Evolutionary conservation across 1,140 invertebrate species (phyloP).

Genomic region (Drosophila nannoptera): DNA sequence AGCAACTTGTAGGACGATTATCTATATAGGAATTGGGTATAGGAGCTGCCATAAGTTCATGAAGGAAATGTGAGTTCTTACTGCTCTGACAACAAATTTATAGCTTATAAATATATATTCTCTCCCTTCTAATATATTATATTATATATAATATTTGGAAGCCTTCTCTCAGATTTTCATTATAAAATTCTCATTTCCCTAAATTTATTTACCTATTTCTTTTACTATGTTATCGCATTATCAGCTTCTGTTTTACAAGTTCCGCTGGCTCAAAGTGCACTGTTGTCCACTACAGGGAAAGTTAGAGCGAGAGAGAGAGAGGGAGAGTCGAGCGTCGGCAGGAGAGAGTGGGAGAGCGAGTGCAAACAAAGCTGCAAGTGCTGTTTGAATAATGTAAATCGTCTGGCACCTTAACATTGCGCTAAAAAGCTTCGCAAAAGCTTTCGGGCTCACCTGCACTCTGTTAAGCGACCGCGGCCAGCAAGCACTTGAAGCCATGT

Average conservation of each 20-base stretch:
- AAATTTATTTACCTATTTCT: not conserved
- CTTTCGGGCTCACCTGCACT: slow-evolving; percentile 28
- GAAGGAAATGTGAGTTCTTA: too few species aligned
- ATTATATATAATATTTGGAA: too few species aligned
- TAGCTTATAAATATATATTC: too few species aligned
- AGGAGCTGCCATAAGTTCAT: too few species aligned
- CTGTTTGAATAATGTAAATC: slow-evolving; percentile 74
- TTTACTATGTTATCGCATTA: not conserved
- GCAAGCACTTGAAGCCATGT: slow-evolving; percentile 21
- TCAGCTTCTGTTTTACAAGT: not conserved
- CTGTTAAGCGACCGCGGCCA: slow-evolving; percentile 50
- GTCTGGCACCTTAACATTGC: slow-evolving; percentile 58
- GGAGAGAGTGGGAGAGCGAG: not conserved
- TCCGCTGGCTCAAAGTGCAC: slow-evolving; percentile 8
- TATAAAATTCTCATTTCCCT: too few species aligned
- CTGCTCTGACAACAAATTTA: too few species aligned
- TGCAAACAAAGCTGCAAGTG: slow-evolving; percentile 60
- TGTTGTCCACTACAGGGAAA: slow-evolving; percentile 10
- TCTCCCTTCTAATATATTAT: too few species aligned
- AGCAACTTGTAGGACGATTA: too few species aligned
- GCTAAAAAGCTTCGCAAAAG: slow-evolving; percentile 68
- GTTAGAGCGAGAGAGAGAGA: slow-evolving; percentile 6
- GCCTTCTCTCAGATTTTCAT: too few species aligned
- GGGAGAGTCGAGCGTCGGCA: not conserved
- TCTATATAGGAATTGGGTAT: too few species aligned